These are phyloP conservation scores for Torymus aiolomorphi DNA, from an alignment of 2,888 invertebrate genomes.

Conservation along the genomic window DNA sequence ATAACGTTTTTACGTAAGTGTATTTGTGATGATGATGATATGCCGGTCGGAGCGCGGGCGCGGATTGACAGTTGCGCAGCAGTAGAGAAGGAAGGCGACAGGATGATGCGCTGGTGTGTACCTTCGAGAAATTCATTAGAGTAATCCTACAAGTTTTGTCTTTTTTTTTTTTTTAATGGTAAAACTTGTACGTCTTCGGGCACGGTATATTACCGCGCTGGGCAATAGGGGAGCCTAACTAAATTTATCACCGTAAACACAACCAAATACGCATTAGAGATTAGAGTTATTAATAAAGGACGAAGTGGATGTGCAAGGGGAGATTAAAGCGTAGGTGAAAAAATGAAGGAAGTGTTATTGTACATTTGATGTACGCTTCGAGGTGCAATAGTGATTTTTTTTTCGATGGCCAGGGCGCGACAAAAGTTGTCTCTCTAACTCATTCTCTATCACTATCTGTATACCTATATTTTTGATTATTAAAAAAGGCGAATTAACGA, in stretches of 20 bases:
- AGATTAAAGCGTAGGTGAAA: background rate
- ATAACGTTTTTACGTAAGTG: too few species aligned
- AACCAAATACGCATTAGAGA: constrained; percentile 23
- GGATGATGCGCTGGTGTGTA: too few species aligned
- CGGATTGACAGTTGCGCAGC: too few species aligned
- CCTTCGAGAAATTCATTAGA: too few species aligned
- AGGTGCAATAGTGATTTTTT: background rate
- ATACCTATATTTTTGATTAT: constrained; percentile 28
- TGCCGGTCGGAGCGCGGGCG: too few species aligned
- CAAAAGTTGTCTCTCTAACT: constrained; percentile 27
- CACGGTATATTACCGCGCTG: background rate
- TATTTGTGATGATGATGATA: too few species aligned
- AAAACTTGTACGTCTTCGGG: background rate
- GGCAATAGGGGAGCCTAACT: constrained; percentile 29
- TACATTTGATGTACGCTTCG: constrained; percentile 13
- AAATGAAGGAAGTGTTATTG: background rate
- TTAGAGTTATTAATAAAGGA: constrained; percentile 5
- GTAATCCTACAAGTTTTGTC: too few species aligned
- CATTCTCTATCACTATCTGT: background rate
- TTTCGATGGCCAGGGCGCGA: background rate
- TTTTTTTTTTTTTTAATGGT: background rate
- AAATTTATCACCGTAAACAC: constrained; percentile 19
- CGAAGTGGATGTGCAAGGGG: background rate
- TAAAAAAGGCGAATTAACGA: background rate
- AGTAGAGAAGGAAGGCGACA: too few species aligned